These are phyloP conservation scores for Lasioglossum villosulum DNA, from an alignment of 2,888 invertebrate genomes.

Conservation along the genomic window DNA sequence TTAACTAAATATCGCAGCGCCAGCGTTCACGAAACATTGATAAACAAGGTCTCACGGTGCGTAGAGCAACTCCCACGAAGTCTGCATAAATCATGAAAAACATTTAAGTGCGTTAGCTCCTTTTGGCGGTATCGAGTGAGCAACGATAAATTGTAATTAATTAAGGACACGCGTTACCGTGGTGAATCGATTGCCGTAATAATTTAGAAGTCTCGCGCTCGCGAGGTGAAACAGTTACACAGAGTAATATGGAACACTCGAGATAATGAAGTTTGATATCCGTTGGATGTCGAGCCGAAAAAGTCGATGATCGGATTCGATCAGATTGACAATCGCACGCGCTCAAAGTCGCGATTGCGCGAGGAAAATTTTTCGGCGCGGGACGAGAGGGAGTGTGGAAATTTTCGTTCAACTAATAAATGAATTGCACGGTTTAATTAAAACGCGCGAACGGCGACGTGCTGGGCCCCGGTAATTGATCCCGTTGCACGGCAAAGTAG, in stretches of 20 bases:
- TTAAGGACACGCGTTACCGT: background rate
- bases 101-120: background rate
- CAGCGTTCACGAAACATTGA: background rate
- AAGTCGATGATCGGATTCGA: background rate
- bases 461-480: background rate
- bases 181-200: background rate
- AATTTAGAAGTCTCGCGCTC: background rate
- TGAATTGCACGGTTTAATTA: slow-evolving; percentile 8
- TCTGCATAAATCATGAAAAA: slow-evolving; percentile 3
- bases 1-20: background rate
- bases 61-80: background rate
- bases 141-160: slow-evolving; percentile 3
- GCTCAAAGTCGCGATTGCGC: background rate
- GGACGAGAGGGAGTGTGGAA: background rate
- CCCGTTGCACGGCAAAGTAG: background rate
- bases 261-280: background rate
- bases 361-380: background rate
- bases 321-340: background rate
- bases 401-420: background rate
- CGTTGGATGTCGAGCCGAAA: background rate
- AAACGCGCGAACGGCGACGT: background rate
- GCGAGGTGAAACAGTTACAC: background rate
- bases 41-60: background rate
- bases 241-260: background rate
- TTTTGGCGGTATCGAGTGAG: background rate